phyloP scores from a whole-genome alignment of 2,888 invertebrate genomes.

The Nysson spinosus region DNA sequence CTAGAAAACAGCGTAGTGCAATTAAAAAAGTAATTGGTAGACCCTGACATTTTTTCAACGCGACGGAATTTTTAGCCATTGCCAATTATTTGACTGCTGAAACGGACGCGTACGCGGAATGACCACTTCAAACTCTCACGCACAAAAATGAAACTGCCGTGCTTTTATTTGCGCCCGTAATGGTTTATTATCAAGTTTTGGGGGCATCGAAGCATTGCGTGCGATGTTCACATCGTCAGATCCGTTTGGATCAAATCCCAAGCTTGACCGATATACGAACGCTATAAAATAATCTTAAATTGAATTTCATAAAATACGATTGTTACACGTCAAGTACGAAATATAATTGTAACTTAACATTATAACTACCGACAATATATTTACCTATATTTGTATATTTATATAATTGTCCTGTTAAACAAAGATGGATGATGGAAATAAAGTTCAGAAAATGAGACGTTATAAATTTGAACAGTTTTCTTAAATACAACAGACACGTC shows the following conservation, averaged over 20 bases:
- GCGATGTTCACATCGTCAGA: conserved; percentile 6
- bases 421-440: too few relatives aligned
- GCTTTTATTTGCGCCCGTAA: conserved; percentile 22
- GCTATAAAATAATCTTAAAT: background rate
- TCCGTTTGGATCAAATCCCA: conserved; percentile 14
- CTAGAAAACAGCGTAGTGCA: conserved; percentile 13
- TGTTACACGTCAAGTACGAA: too few relatives aligned
- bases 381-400: too few relatives aligned
- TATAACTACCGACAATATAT: too few relatives aligned
- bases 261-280: background rate
- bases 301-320: too few relatives aligned
- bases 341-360: too few relatives aligned
- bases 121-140: background rate
- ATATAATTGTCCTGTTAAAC: too few relatives aligned
- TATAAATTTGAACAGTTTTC: too few relatives aligned
- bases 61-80: conserved; percentile 20
- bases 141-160: background rate
- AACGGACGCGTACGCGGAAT: conserved; percentile 17
- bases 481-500: too few relatives aligned
- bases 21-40: conserved; percentile 35
- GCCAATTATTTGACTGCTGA: conserved; percentile 36
- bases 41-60: conserved; percentile 25
- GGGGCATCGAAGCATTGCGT: conserved; percentile 7
- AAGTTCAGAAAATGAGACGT: too few relatives aligned
- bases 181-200: conserved; percentile 36